Percentiles rank a stretch among this genome's conserved stretches.
Evolutionary conservation across 1,140 invertebrate genomes (phyloP).

Genomic region (Polypedilum vanderplanki): DNA sequence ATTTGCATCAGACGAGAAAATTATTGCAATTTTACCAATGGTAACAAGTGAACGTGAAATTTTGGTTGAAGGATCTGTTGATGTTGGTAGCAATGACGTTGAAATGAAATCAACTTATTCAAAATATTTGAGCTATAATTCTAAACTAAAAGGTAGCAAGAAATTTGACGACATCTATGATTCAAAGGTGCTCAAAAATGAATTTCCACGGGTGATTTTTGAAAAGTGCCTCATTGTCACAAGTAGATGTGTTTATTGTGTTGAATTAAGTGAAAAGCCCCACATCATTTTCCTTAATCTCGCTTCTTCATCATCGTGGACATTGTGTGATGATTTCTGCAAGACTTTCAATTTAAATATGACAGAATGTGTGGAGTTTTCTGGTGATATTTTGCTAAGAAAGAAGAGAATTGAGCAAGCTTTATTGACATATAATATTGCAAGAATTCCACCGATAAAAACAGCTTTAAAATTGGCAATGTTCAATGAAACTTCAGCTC

Average conservation of each 20-base stretch:
- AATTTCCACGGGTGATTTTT: constrained; percentile 44
- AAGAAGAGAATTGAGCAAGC: constrained; percentile 58
- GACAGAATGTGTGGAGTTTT: constrained; percentile 61
- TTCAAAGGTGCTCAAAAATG: constrained; percentile 41
- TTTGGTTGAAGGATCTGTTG: constrained; percentile 33
- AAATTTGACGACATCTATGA: constrained; percentile 41
- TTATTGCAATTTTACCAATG: constrained; percentile 41
- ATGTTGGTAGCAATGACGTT: constrained; percentile 31
- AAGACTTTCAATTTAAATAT: constrained; percentile 58
- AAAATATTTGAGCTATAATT: constrained; percentile 29
- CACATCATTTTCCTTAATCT: constrained; percentile 58
- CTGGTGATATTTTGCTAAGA: constrained; percentile 61
- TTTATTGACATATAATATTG: constrained; percentile 62
- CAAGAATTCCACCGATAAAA: constrained; percentile 61
- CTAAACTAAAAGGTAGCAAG: constrained; percentile 38
- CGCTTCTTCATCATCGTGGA: constrained; percentile 38
- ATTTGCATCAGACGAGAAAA: constrained; percentile 44
- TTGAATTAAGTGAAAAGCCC: constrained; percentile 59
- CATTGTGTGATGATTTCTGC: constrained; percentile 42
- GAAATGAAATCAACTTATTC: constrained; percentile 36
- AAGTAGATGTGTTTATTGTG: constrained; percentile 58
- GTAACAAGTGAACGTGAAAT: not conserved
- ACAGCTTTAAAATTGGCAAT: constrained; percentile 66
- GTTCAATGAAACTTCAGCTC: constrained; percentile 59
- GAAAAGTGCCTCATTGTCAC: constrained; percentile 67